Base-by-base conservation (phyloP, 1,140 invertebrate species). In the Acyrthosiphon pisum region DNA sequence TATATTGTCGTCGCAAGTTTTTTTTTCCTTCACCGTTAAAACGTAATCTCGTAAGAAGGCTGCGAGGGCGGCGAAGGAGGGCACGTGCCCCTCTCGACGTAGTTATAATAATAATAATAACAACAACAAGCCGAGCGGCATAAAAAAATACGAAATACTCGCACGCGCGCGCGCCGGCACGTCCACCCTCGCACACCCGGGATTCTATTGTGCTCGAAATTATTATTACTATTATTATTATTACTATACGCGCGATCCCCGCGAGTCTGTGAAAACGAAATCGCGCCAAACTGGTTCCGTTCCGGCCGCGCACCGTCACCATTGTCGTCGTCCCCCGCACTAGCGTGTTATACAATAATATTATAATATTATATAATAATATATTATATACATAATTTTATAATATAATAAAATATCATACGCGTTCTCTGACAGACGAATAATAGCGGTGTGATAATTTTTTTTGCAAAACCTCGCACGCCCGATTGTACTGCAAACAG, bases 1-100 rank as follows among this genome's bases (percentile, higher is more conserved):
- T 41, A 87, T 46, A 46, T 86, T 30, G 84, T 86, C 84, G 84
- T 91, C 60, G 44, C 18, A 11, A 30, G 60, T 22, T 37, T 91
- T 91, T 90, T 44, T 68, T 91, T 91, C 60, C 30, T 76, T n/a
- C 53, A 84, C 91, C 91, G 91, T 92, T 92, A 92, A 92, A 81
- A 83, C n/a, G 23, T 30, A 50, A 88, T 50, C 35, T 35, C 37
- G n/a, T 53, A 89, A 87, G 48, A 56, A 86, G 53, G 37, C 60
- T 4, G 50, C 35, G 91, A 81, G 60, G 91, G 91, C n/a, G 91
- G 76, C 68, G n/a, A 50, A 81, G 46, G 68, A 83, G 76, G 91
- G 91, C 91, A 92, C 91, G 91, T 50, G 91, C 76, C 56, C 37
- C 68, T 91, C 83, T 26, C 87, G 48, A 22, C 50, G 50, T 56